These are phyloP conservation scores for Eustalomyia histrio DNA, from an alignment of 2,888 invertebrate species.

Conservation along the genomic window DNA sequence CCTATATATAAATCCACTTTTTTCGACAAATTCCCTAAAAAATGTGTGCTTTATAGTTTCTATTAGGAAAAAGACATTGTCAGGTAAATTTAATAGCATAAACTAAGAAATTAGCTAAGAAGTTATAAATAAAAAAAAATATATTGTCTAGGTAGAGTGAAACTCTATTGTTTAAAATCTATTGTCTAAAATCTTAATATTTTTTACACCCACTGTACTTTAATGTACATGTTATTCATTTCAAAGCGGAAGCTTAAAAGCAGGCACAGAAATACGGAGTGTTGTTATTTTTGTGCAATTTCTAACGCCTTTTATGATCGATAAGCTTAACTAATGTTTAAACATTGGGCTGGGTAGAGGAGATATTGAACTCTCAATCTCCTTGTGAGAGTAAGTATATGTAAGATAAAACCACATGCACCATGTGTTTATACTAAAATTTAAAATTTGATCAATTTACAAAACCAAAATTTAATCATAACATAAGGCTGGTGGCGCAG, in stretches of 20 bases:
- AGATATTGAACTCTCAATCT: conserved; percentile 48
- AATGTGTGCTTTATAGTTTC: no score
- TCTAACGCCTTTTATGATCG: conserved; percentile 70
- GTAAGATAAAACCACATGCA: neutral
- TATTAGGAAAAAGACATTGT: no score
- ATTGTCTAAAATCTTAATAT: neutral
- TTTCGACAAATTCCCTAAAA: no score
- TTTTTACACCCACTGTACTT: conserved; percentile 28
- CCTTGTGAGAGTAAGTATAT: neutral
- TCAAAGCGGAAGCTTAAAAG: conserved; percentile 67
- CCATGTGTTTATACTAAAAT: neutral
- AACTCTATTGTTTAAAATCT: no score
- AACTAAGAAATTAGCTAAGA: no score
- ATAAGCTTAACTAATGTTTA: conserved; percentile 66
- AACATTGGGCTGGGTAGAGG: conserved; percentile 48
- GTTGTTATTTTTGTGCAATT: conserved; percentile 66
- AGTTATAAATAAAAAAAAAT: no score
- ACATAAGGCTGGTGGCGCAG: conserved; percentile 25
- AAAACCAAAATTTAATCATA: neutral
- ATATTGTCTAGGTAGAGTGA: no score
- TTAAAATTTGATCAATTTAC: neutral
- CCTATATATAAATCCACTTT: no score
- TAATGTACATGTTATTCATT: neutral
- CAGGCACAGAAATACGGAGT: conserved; percentile 61
- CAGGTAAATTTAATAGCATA: no score